Evolutionary conservation across 2,113 vertebrate species (phyloP).

Genomic region (Ceratotherium simum): DNA sequence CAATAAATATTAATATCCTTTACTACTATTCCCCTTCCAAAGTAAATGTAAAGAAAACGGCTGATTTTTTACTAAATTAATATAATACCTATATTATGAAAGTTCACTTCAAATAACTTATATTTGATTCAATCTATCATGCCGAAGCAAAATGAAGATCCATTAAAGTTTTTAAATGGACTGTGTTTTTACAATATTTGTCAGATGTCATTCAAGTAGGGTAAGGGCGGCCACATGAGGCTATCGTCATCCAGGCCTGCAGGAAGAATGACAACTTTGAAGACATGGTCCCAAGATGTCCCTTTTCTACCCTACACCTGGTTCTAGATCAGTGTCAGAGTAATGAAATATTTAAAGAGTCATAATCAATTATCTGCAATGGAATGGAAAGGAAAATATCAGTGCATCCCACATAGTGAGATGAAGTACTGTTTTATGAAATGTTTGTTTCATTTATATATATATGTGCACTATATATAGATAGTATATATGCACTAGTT

Average conservation of each 20-base stretch:
- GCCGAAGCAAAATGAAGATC: slow-evolving; percentile 3
- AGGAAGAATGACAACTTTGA: neutral
- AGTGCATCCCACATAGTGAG: neutral
- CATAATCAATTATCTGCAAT: neutral
- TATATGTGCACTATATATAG: neutral
- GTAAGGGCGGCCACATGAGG: neutral
- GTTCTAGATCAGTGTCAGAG: neutral
- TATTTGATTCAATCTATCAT: neutral
- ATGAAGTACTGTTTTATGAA: neutral
- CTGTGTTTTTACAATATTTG: neutral
- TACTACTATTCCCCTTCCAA: neutral
- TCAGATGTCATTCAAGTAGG: neutral
- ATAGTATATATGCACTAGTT: neutral
- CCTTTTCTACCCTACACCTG: neutral
- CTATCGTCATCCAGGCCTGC: neutral
- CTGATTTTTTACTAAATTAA: neutral
- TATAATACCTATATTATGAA: neutral
- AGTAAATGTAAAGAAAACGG: neutral
- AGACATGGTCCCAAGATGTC: neutral
- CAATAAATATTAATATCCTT: neutral
- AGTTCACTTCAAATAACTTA: neutral
- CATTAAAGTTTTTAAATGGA: neutral
- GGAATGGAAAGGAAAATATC: neutral
- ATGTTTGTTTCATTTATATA: neutral
- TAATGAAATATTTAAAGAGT: neutral